Evolutionary conservation across 2,797 vertebrate genomes (phyloP).

Genomic region (Poecile montanus): DNA sequence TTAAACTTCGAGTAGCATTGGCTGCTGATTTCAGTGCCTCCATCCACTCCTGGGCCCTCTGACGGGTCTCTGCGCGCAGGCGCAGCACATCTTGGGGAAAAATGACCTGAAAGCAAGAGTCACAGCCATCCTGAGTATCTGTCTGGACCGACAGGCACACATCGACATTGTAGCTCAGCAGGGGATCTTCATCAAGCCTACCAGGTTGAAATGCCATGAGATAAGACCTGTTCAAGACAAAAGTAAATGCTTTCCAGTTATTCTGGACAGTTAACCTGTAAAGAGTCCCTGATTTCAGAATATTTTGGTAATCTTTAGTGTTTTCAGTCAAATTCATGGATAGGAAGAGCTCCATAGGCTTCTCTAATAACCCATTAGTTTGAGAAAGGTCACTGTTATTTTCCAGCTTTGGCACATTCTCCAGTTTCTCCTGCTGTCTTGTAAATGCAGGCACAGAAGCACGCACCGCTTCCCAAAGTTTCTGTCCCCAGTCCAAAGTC

Average conservation of each 20-base stretch:
- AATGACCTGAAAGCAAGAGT: conserved; percentile 86
- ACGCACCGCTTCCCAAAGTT: conserved; percentile 88
- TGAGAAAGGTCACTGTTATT: conserved; percentile 59
- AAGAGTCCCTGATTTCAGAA: conserved; percentile 88
- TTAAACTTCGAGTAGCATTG: conserved; percentile 73
- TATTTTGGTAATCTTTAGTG: conserved; percentile 82
- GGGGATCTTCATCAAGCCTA: conserved; percentile 85
- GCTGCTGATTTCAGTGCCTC: conserved; percentile 83
- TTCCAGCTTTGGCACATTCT: conserved; percentile 67
- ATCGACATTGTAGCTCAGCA: conserved; percentile 84
- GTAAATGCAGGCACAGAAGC: conserved; percentile 72
- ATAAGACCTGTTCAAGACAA: conserved; percentile 86
- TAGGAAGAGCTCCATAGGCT: conserved; percentile 66
- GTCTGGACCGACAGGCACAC: conserved; percentile 87
- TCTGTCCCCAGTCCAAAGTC: conserved; percentile 90
- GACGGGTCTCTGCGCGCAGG: conserved; percentile 84
- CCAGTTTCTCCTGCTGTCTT: conserved; percentile 71
- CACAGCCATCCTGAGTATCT: conserved; percentile 77
- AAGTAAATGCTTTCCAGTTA: conserved; percentile 93
- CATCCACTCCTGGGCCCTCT: conserved; percentile 91
- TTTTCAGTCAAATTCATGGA: conserved; percentile 81
- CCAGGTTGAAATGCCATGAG: conserved; percentile 89
- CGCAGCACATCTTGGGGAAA: conserved; percentile 88
- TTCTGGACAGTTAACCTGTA: conserved; percentile 88
- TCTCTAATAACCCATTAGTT: conserved; percentile 68